Base-by-base conservation (phyloP, 2,888 invertebrate genomes). In the Noctua janthina region DNA sequence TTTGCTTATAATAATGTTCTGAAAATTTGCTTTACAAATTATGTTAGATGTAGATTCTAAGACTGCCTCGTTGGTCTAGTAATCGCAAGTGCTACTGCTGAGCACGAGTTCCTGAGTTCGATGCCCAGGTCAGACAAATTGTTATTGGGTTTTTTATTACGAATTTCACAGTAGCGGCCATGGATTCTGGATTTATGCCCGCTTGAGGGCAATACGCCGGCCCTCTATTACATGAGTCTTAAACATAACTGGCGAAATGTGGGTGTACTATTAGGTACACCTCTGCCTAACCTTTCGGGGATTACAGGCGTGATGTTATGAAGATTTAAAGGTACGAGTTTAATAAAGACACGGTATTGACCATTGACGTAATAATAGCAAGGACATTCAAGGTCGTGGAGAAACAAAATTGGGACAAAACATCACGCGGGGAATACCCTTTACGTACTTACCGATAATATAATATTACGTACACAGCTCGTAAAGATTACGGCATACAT, bases 381-480 rank as follows among this genome's bases (percentile, higher is more conserved):
- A 69, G 17, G 51, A 46, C 6, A 7, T 6, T 7, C 54, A 75
- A 75, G 70, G 70, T 56, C 43, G 29, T 20, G 29, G 20, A 29
- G 43, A 8, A 73, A 43, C 13, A n/a, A 20, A 64, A 64, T 29
- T 73, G 15, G 64, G 39, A 51, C 51, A 64, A 5, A 20, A 73
- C 62, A 49, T 46, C 17, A 46, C 20, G 6, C 17, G 54, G 74
- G 74, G 10, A 66, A 74, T 54, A 46, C 74, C 74, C 29, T 29
- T 7, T 2, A 29, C 1, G 20, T 62, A 49, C 2, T 35, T 46
- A 51, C 35, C 20, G 17, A n/a, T n/a, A 46, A 11, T 2, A 15
- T 46, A 23, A 46, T n/a, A 68, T 46, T 23, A 67, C 3, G 66
- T 66, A 67, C 17, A 2, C n/a, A n/a, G 0, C n/a, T n/a, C 11